Evolutionary conservation across 1,140 invertebrate species (phyloP), one percentile per base, ranked within the genome.

Genomic region (Drosophila orena): DNA sequence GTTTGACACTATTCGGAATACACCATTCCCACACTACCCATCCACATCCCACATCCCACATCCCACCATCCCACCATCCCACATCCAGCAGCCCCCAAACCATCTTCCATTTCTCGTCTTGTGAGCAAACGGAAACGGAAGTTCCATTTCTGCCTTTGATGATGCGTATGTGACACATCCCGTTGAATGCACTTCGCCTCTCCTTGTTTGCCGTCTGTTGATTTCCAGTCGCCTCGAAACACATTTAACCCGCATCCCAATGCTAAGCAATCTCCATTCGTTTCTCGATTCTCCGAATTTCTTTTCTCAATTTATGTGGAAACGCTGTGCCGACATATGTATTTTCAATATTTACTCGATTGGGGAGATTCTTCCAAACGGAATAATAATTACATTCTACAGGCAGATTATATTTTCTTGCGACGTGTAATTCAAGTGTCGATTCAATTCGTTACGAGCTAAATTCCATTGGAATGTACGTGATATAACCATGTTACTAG

Each of bases 141-240:
- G 79, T 89, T 80, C 76, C 84, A 88, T 88, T 89, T 72, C 54
- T 79, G 83, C 74, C 75, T 86, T 78, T 88, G 83, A 86, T 86
- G 68, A 81, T 88, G 62, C 69, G 61, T 70, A 40, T 71, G 64
- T 70, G 68, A 52, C 69, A 40, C 68, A 70, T 49, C 35, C 47
- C 52, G 58, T 53, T 57, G 50, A 50, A 52, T 76, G 65, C 71
- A 46, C 56, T 75, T 42, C 38, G 69, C 68, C 35, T 11, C 62
- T 15, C 34, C 49, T 52, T 71, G 68, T 73, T 66, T 58, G 62
- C 62, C 40, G 49, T 58, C 52, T 68, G 69, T 74, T 74, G 71
- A 66, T 76, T 66, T 65, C 47, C 54, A 44, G 61, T 47, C 76
- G 55, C 61, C 50, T 54, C 35, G 47, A 53, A 76, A 76, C 61